phyloP scores from a whole-genome alignment of 2,113 vertebrate genomes.

The Xiphorhynchus elegans region DNA sequence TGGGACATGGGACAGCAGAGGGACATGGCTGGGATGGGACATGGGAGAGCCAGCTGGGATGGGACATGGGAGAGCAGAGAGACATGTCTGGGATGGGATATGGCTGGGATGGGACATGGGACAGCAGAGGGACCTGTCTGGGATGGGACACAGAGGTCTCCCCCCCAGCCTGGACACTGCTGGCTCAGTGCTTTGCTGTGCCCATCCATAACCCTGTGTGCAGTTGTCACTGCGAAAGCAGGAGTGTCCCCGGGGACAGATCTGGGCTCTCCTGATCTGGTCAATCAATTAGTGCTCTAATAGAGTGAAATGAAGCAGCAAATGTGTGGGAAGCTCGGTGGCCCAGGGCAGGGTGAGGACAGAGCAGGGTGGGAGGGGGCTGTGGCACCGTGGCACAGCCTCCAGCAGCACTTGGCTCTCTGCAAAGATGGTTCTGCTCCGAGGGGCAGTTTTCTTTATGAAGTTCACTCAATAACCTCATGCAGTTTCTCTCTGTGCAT shows the following conservation, averaged over 20 bases:
- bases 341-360: neutral
- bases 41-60: neutral
- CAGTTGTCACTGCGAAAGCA: neutral
- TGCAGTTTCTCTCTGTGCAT: neutral
- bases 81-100: neutral
- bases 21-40: neutral
- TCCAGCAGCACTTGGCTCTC: neutral
- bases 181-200: neutral
- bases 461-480: neutral
- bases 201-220: neutral
- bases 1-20: neutral
- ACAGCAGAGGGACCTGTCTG: neutral
- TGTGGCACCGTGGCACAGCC: too few relatives aligned
- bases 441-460: neutral
- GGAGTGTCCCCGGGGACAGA: neutral
- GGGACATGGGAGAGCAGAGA: neutral
- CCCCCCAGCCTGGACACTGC: neutral
- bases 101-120: fast-evolving
- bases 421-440: neutral
- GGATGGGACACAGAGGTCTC: fast-evolving
- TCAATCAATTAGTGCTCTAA: constrained; percentile 52
- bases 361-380: neutral
- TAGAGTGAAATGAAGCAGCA: constrained; percentile 52
- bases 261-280: neutral
- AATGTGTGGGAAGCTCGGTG: neutral